Evolutionary conservation across 2,113 vertebrate species (phyloP), one percentile per base, ranked within the genome.

Genomic region (Cottus gobio): DNA sequence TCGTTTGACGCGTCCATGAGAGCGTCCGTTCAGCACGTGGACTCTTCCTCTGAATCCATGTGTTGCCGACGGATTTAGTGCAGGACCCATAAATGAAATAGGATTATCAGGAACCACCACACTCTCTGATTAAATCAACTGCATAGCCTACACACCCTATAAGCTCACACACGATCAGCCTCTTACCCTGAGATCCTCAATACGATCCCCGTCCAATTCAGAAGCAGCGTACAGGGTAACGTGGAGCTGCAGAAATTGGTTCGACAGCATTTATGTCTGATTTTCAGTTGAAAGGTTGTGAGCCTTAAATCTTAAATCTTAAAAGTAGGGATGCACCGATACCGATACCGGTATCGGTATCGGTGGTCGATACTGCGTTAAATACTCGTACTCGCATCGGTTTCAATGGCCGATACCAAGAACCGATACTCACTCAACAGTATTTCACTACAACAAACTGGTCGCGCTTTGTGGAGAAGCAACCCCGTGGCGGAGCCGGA

Each of bases 61-160:
- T 83, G 90, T 31, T 72, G 82, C 82, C 16, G 20, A 62, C 44
- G 70, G 84, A 86, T 69, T 86, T 90, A 83, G 72, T 48, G 82
- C 52, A 61, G 65, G 77, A 86, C 75, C 71, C 77, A 68, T 80
- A 84, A 87, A 89, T 90, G 85, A 91, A 93, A 92, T 88, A 80
- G 85, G 91, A 93, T 93, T 93, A 90, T 85, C 77, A 69, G 77
- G 76, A 75, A 86, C 81, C 86, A 78, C 88, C 87, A 78, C 87
- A 66, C 70, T 62, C 58, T 58, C 83, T 92, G 89, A 89, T 93
- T 86, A 87, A 91, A 92, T 93, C 89, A 92, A 84, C 58, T 63
- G 81, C 77, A 85, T 89, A 82, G 75, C 83, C 83, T 67, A 84
- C 80, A 87, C 75, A 86, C 82, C 82, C 76, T 68, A 60, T 92